phyloP scores from a whole-genome alignment of 2,797 vertebrate genomes.

The Lophius americanus region DNA sequence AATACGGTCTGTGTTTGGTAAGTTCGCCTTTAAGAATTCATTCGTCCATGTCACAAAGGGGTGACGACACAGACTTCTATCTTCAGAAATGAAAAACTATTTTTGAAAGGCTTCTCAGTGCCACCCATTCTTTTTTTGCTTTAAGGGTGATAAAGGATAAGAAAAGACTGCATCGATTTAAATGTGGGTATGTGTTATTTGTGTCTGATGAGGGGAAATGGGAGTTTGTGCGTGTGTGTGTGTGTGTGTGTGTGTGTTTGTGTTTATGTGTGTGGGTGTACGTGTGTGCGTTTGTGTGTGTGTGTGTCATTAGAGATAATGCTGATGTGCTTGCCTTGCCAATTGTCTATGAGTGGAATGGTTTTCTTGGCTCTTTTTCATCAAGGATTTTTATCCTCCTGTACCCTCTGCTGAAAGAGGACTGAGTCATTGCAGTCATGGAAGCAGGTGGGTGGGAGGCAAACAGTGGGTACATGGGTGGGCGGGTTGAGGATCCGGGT shows the following conservation, averaged over 20 bases:
- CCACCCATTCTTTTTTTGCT: conserved; percentile 43
- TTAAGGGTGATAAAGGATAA: conserved; percentile 58
- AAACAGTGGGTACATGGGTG: conserved; percentile 16
- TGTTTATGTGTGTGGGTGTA: conserved; percentile 1
- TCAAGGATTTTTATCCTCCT: conserved; percentile 55
- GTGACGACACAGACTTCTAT: conserved; percentile 70
- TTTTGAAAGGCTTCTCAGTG: conserved; percentile 63
- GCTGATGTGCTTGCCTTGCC: conserved; percentile 25
- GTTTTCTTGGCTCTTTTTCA: conserved; percentile 59
- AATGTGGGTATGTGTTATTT: conserved; percentile 18
- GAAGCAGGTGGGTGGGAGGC: conserved; percentile 65
- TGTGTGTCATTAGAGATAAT: background rate
- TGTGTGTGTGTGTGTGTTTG: conserved; percentile 19
- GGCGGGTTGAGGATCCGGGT: conserved; percentile 29
- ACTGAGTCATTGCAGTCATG: conserved; percentile 74
- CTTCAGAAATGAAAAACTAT: conserved; percentile 70
- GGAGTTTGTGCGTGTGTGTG: conserved; percentile 7
- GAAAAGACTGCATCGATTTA: conserved; percentile 43
- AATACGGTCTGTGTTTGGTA: conserved; percentile 39
- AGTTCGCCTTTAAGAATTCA: conserved; percentile 71
- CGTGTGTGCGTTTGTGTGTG: conserved; percentile 9
- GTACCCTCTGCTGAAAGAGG: conserved; percentile 61
- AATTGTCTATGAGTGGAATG: conserved; percentile 59
- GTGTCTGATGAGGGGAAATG: conserved; percentile 14
- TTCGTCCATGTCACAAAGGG: conserved; percentile 66